Conservation (phyloP, 30 jellyfish, hydroid and myxozoan species). For the Catostylus mosaicus region DNA sequence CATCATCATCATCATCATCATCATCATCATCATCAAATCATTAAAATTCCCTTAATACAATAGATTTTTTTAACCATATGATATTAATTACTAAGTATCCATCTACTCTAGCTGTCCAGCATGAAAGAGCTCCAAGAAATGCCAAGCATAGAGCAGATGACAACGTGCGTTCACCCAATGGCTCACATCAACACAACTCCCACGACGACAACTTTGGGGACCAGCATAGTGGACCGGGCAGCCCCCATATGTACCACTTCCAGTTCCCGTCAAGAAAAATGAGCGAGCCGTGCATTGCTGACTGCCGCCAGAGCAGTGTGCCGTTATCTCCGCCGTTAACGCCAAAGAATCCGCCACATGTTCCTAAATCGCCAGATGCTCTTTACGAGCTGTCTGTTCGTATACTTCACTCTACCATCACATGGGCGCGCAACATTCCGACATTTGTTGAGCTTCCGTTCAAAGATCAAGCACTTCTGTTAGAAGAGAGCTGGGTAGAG, state of each 20-base stretch:
- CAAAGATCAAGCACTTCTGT: constrained; percentile 78
- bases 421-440: constrained; percentile 93
- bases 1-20: background rate
- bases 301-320: constrained; percentile 67
- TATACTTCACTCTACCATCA: constrained; percentile 60
- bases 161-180: constrained; percentile 22
- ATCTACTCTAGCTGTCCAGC: constrained; percentile 83
- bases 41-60: too few species aligned
- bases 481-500: constrained; percentile 90
- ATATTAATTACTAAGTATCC: background rate
- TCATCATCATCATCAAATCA: too few species aligned
- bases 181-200: background rate
- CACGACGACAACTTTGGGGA: constrained; percentile 24
- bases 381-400: constrained; percentile 70
- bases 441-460: constrained; percentile 82
- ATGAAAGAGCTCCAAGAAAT: constrained; percentile 87
- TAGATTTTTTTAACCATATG: background rate
- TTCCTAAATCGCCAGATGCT: constrained; percentile 71
- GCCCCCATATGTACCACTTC: constrained; percentile 69
- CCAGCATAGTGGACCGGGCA: constrained; percentile 18
- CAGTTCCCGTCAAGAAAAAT: constrained; percentile 60
- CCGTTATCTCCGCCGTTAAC: constrained; percentile 73
- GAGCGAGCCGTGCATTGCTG: constrained; percentile 52
- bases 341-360: constrained; percentile 75
- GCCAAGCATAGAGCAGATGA: constrained; percentile 62